Percentiles rank a stretch among this genome's conserved stretches.
These are phyloP conservation scores for Antechinus flavipes DNA, from an alignment of 2,113 vertebrate genomes.

Conservation along the genomic window DNA sequence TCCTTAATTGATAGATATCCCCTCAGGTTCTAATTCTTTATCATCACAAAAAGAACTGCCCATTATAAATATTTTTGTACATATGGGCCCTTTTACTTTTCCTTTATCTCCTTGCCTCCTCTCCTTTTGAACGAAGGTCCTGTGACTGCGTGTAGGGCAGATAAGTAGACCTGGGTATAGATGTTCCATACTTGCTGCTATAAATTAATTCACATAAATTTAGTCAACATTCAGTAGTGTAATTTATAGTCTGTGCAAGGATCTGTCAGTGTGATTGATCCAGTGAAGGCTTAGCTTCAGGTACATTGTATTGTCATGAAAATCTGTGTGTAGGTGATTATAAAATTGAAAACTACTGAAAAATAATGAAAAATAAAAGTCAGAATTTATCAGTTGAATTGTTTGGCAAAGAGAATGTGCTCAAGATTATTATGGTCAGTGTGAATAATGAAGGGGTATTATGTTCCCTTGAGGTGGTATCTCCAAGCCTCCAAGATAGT, in stretches of 20 bases:
- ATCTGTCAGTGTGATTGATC: not conserved
- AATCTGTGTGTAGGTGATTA: not conserved
- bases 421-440: not conserved
- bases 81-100: not conserved
- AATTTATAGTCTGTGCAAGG: not conserved
- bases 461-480: not conserved
- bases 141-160: not conserved
- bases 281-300: not conserved
- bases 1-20: not conserved
- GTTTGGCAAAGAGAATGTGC: not conserved
- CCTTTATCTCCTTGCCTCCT: not conserved
- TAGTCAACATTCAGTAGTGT: not conserved
- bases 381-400: not conserved
- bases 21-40: not conserved
- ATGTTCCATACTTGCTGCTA: not conserved
- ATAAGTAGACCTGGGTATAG: not conserved
- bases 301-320: not conserved
- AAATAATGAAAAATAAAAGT: too few relatives aligned
- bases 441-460: not conserved
- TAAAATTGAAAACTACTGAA: not conserved
- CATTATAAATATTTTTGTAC: not conserved
- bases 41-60: not conserved
- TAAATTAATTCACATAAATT: not conserved
- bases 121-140: not conserved
- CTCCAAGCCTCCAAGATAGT: not conserved